Percentiles rank a stretch among this genome's conserved stretches.
Conservation (phyloP, 2,113 vertebrate species). For the Centropristis striata region DNA sequence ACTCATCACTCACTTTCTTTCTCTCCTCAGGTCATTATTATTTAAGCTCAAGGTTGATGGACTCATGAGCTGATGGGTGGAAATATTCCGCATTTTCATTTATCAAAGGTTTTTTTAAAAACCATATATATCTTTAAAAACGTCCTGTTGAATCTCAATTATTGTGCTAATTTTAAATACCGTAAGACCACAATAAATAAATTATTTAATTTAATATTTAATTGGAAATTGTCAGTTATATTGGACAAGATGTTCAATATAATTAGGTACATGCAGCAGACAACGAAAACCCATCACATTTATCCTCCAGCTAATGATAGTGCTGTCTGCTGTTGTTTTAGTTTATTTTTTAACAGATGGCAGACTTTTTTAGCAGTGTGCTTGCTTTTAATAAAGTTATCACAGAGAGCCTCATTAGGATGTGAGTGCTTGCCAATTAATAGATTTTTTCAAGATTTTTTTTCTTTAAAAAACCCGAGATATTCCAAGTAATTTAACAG, state of each 20-base stretch:
- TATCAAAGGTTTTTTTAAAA: too few relatives aligned
- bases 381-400: constrained; percentile 1
- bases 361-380: constrained; percentile 4
- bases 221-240: background rate
- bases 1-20: constrained; percentile 50
- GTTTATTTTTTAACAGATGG: constrained; percentile 20
- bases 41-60: constrained; percentile 45
- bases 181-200: background rate
- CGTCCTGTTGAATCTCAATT: background rate
- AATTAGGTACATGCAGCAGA: background rate
- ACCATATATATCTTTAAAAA: too few relatives aligned
- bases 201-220: background rate
- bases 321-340: constrained; percentile 14
- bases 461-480: background rate
- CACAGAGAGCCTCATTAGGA: constrained; percentile 24
- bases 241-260: background rate
- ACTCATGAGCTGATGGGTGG: constrained; percentile 14
- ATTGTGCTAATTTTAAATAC: background rate
- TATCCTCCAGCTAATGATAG: background rate
- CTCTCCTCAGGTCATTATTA: constrained; percentile 44
- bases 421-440: constrained; percentile 2
- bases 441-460: background rate
- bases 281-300: background rate
- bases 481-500: too few relatives aligned
- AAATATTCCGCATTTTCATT: too few relatives aligned